Evolutionary conservation across 2,888 invertebrate species (phyloP), one percentile per base, ranked within the genome.

Genomic region (Bimastos eiseni): DNA sequence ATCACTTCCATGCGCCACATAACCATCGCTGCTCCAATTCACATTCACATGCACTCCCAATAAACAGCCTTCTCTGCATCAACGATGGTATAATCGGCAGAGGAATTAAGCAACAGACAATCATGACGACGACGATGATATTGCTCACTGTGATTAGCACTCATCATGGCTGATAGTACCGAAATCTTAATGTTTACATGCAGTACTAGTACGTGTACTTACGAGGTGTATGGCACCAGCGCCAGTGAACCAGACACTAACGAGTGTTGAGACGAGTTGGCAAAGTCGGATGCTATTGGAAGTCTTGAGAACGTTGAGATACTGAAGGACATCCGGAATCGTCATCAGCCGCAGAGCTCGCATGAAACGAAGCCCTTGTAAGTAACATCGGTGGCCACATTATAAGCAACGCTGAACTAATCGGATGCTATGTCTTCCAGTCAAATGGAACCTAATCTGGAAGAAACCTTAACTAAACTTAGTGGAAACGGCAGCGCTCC

Each of bases 251-350:
- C 99, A 99, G 95, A 99, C 98, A 94, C 99, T 99, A 96, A 99
- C 98, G 97, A 99, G 99, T 96, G 99, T 98, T 96, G 99, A 99
- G 96, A 99, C 98, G 96, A 99, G 97, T 97, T 99, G 99, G 96
- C 99, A 98, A 96, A 99, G 97, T 95, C 99, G 97, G 96, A 99
- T 99, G 96, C 99, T 98, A 96, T 98, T 99, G 96, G 99, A 99
- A 96, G 99, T 99, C 96, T 99, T 99, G 96, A 99, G 97, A 96
- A 99, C 98, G 96, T 99, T 99, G 96, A 99, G 97, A 97, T 99
- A 99, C 97, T 99, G 99, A 96, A 99, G 97, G 96, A 99, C 99
- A 96, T 99, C 99, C 96, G 99, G 99, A 96, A 99, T 99, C 96
- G 99, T 99, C 99, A 99, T 99, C 96, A 99, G 97, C 96, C 99